Conservation (phyloP, 2,888 invertebrate species). For the Leptogaster cylindrica region DNA sequence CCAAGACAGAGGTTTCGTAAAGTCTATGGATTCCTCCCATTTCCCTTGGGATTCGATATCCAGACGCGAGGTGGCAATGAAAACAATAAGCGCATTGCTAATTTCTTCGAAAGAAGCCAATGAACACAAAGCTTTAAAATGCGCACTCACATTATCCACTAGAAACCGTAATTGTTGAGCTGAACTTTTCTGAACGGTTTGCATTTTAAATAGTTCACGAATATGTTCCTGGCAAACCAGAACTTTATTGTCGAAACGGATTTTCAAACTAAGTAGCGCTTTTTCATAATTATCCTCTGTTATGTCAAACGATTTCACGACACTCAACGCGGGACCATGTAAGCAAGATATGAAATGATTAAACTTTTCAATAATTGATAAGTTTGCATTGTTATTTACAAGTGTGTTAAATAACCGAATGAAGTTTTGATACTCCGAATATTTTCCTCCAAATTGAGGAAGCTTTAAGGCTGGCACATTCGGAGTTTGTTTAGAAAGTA, state of each 20-base stretch:
- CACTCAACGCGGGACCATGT: conserved; percentile 40
- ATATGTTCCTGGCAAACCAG: conserved; percentile 3
- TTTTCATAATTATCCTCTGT: neutral
- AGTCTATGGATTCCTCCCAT: conserved; percentile 45
- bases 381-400: neutral
- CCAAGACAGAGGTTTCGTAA: conserved; percentile 41
- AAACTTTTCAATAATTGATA: conserved; percentile 39
- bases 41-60: conserved; percentile 38
- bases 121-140: neutral
- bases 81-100: conserved; percentile 33
- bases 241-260: neutral
- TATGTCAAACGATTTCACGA: neutral
- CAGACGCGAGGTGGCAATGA: conserved; percentile 38
- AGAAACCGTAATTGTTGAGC: neutral
- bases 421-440: conserved; percentile 42
- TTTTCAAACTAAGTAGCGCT: neutral
- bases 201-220: neutral
- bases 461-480: conserved; percentile 11
- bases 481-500: neutral
- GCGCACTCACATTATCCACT: conserved; percentile 1
- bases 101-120: conserved; percentile 27
- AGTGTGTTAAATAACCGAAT: conserved; percentile 40
- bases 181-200: neutral
- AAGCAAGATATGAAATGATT: conserved; percentile 41
- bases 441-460: conserved; percentile 39